Percentiles rank a stretch among this genome's conserved stretches.
phyloP scores from a whole-genome alignment of 2,113 vertebrate species.

The Acanthochromis polyacanthus region DNA sequence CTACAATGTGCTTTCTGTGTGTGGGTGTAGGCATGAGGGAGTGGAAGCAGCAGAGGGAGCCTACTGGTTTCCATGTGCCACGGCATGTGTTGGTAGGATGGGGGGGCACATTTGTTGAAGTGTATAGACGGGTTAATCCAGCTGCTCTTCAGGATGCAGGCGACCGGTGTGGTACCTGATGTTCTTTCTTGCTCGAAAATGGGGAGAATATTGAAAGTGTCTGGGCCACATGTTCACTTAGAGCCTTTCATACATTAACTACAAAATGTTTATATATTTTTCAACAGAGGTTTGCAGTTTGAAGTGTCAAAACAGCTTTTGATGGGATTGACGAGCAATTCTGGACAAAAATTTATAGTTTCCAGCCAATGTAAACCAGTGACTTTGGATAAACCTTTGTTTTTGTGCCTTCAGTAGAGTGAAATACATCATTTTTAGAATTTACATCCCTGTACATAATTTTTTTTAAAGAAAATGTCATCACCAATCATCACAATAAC shows the following conservation, averaged over 20 bases:
- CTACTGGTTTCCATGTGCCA: conserved; percentile 35
- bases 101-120: conserved; percentile 7
- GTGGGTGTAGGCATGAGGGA: conserved; percentile 7
- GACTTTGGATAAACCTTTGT: too few relatives aligned
- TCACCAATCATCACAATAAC: too few relatives aligned
- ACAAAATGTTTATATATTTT: not conserved
- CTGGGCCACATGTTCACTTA: not conserved
- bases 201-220: rapidly evolving
- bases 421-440: too few relatives aligned
- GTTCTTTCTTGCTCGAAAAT: conserved; percentile 5
- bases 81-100: conserved; percentile 19
- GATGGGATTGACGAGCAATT: too few relatives aligned
- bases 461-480: too few relatives aligned
- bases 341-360: too few relatives aligned
- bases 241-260: not conserved
- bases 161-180: conserved; percentile 13
- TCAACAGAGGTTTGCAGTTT: not conserved
- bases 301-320: too few relatives aligned
- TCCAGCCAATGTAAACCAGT: too few relatives aligned
- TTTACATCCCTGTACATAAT: too few relatives aligned
- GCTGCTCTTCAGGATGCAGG: conserved; percentile 30
- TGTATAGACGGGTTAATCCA: conserved; percentile 25
- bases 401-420: too few relatives aligned
- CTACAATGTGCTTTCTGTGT: conserved; percentile 51
- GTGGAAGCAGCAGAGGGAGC: conserved; percentile 18